Evolutionary conservation across 2,888 invertebrate genomes (phyloP).

Genomic region (Ryuthela nishihirai): DNA sequence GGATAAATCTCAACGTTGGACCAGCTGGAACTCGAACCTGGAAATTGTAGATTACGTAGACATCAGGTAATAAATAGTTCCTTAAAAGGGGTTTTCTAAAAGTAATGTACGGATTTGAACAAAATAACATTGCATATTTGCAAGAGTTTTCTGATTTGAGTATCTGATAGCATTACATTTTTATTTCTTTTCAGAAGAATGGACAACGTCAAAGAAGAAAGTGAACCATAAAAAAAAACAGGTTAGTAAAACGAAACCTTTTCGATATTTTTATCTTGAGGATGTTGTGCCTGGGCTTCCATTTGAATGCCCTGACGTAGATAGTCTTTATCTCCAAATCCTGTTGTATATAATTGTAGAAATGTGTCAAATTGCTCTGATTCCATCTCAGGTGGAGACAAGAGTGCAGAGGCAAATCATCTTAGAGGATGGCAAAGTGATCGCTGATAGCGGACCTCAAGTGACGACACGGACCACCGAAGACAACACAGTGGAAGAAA

Average conservation of each 20-base stretch:
- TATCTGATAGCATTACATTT: no score
- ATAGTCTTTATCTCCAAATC: not conserved
- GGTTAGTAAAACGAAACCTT: not conserved
- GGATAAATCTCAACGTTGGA: no score
- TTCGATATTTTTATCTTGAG: not conserved
- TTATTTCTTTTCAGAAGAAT: slow-evolving; percentile 34
- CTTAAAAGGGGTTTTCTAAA: no score
- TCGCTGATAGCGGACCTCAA: slow-evolving; percentile 82
- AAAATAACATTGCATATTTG: no score
- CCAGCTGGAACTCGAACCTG: no score
- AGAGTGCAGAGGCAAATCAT: slow-evolving; percentile 83
- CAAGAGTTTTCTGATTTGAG: no score
- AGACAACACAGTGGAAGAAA: slow-evolving; percentile 83
- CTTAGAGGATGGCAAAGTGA: slow-evolving; percentile 83
- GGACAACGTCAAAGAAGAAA: slow-evolving; percentile 39
- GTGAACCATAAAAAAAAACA: slow-evolving; percentile 40
- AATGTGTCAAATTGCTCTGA: not conserved
- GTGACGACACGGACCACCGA: slow-evolving; percentile 87
- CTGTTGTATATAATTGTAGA: no score
- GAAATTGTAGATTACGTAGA: no score
- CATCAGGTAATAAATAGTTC: no score
- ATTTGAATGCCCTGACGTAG: not conserved
- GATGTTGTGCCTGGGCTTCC: not conserved
- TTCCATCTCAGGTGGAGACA: slow-evolving; percentile 74
- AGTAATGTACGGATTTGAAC: no score